Evolutionary conservation across 2,797 vertebrate genomes (phyloP).

Genomic region (Falco columbarius): DNA sequence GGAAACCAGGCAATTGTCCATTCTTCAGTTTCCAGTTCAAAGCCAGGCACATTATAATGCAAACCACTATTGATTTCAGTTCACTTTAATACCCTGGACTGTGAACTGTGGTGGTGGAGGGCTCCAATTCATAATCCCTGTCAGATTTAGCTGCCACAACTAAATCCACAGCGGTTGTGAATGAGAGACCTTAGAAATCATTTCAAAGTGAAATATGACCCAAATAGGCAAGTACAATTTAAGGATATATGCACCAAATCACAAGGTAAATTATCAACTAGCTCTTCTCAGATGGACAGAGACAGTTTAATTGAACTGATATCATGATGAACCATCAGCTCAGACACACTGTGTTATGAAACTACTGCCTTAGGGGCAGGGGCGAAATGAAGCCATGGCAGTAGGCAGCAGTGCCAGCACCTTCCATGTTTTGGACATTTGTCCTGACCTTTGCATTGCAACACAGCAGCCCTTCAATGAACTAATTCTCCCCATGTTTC

Average conservation of each 20-base stretch:
- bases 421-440: not conserved
- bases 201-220: slow-evolving; percentile 17
- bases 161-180: slow-evolving; percentile 20
- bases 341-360: not conserved
- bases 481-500: not conserved
- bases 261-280: not conserved
- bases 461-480: not conserved
- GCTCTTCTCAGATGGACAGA: not conserved
- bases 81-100: slow-evolving; percentile 51
- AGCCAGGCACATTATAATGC: slow-evolving; percentile 33
- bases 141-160: slow-evolving; percentile 29
- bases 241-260: not conserved
- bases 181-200: not conserved
- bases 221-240: not conserved
- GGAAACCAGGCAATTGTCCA: not conserved
- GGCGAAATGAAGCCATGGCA: not conserved
- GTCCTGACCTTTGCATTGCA: not conserved
- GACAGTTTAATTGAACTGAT: not conserved
- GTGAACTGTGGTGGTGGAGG: slow-evolving; percentile 40
- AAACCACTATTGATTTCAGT: slow-evolving; percentile 67
- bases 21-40: slow-evolving; percentile 23
- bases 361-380: not conserved
- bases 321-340: not conserved
- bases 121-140: slow-evolving; percentile 45
- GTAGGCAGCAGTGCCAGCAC: not conserved